These are phyloP conservation scores for Malurus elegans DNA, from an alignment of 2,113 vertebrate genomes.

Conservation along the genomic window DNA sequence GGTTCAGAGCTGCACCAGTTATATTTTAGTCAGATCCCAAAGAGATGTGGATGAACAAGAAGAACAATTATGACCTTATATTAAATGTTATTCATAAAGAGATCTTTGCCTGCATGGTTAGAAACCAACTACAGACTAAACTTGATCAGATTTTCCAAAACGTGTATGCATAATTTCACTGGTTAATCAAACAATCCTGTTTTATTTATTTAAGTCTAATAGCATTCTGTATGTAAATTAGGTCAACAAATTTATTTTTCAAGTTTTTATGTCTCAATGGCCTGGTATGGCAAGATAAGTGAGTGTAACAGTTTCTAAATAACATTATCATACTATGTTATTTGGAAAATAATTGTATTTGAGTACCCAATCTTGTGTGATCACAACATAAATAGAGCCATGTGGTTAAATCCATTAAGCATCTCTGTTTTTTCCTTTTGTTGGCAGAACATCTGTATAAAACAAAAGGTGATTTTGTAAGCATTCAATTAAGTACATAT, in stretches of 20 bases:
- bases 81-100: not conserved
- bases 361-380: not conserved
- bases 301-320: not conserved
- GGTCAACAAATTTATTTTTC: not conserved
- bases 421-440: not conserved
- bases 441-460: not conserved
- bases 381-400: not conserved
- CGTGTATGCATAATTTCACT: not conserved
- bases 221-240: not conserved
- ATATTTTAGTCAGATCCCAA: not conserved
- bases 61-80: not conserved
- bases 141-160: not conserved
- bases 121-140: not conserved
- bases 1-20: not conserved
- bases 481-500: not conserved
- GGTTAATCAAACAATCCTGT: not conserved
- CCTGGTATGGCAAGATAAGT: not conserved
- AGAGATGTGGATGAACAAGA: not conserved
- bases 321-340: not conserved
- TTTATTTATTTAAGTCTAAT: constrained; percentile 8
- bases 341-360: not conserved
- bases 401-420: not conserved
- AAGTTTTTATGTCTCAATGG: not conserved
- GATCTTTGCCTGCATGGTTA: not conserved
- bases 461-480: constrained; percentile 39